Conservation (phyloP, 2,888 invertebrate genomes). For the Nemapogon koenigi region DNA sequence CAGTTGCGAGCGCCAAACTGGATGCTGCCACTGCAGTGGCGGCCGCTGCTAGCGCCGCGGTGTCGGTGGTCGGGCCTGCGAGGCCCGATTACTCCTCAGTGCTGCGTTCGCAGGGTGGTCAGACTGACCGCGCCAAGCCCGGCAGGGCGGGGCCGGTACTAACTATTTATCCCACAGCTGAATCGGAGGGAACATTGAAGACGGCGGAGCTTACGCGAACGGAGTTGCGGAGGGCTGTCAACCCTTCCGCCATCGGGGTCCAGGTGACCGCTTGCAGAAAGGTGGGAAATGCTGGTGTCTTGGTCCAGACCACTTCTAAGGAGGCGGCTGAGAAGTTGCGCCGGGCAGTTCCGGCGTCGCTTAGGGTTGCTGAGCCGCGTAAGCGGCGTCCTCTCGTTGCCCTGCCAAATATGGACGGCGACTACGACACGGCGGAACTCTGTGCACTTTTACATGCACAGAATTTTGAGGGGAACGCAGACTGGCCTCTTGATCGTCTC, state of each 20-base stretch:
- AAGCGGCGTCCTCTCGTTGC: neutral
- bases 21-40: too few species aligned
- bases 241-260: neutral
- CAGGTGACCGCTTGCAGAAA: neutral
- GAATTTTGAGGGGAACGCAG: slow-evolving; percentile 11
- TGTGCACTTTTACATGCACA: neutral
- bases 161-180: too few species aligned
- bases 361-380: neutral
- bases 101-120: too few species aligned
- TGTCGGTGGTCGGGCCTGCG: too few species aligned
- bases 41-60: too few species aligned
- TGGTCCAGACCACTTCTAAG: neutral
- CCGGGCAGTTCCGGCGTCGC: neutral
- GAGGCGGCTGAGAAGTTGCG: neutral
- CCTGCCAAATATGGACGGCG: neutral
- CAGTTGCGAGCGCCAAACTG: too few species aligned
- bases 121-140: too few species aligned
- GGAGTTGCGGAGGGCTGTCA: too few species aligned
- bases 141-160: too few species aligned
- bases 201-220: too few species aligned
- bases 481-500: neutral
- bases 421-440: neutral
- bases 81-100: too few species aligned
- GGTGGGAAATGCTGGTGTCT: slow-evolving; percentile 1
- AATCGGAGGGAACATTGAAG: too few species aligned